These are phyloP conservation scores for Sinopyrophorus schimmeli DNA, from an alignment of 2,888 invertebrate genomes.

Conservation along the genomic window DNA sequence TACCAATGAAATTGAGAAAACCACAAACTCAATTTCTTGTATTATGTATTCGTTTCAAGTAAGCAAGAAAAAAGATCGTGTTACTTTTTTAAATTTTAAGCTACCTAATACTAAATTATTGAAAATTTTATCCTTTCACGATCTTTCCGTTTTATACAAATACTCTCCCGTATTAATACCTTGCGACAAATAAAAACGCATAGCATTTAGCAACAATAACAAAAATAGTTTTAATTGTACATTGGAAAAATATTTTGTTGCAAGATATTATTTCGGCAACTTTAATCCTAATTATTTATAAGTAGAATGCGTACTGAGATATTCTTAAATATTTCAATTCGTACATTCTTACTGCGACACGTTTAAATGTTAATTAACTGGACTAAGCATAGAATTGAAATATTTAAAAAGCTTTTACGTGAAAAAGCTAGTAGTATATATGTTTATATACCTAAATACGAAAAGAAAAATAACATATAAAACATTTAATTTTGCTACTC, in stretches of 20 bases:
- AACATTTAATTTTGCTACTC: conserved; percentile 24
- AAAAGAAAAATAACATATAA: conserved; percentile 27
- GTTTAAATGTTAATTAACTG: conserved; percentile 8
- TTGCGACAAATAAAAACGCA: conserved; percentile 41
- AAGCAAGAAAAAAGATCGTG: neutral
- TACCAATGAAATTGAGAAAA: conserved; percentile 15
- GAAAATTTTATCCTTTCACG: conserved; percentile 18
- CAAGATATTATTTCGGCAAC: conserved; percentile 17
- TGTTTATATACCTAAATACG: conserved; percentile 18
- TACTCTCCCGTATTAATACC: conserved; percentile 45
- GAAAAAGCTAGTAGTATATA: conserved; percentile 26
- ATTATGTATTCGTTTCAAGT: neutral
- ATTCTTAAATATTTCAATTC: conserved; percentile 19
- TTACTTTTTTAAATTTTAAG: conserved; percentile 6
- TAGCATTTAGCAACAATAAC: conserved; percentile 26
- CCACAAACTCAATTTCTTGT: conserved; percentile 19
- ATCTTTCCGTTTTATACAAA: conserved; percentile 47
- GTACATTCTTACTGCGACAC: conserved; percentile 4
- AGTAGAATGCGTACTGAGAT: conserved; percentile 18
- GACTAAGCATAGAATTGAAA: conserved; percentile 17
- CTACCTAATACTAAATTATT: conserved; percentile 22
- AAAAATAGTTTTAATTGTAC: conserved; percentile 30
- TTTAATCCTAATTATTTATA: conserved; percentile 17
- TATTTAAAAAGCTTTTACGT: conserved; percentile 16
- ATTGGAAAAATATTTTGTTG: conserved; percentile 20